phyloP scores from a whole-genome alignment of 1,140 invertebrate genomes.

The Drosophila obscura region DNA sequence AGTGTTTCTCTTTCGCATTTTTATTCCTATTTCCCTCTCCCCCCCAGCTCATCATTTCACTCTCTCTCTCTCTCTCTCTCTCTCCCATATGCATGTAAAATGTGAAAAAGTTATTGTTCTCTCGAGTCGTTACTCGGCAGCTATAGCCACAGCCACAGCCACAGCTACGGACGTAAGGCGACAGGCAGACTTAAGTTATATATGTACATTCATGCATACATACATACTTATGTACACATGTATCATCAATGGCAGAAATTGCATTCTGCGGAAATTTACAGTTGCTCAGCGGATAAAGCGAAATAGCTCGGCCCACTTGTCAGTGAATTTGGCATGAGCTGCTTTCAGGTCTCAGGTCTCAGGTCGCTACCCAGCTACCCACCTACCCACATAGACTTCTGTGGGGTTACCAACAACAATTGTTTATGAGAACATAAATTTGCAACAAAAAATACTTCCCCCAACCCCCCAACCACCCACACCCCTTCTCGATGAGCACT shows the following conservation, averaged over 20 bases:
- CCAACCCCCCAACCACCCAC: neutral
- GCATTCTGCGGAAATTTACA: neutral
- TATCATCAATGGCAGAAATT: neutral
- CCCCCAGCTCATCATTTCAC: too few relatives aligned
- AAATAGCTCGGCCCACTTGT: conserved; percentile 20
- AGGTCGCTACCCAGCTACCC: neutral
- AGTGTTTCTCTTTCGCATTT: neutral
- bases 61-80: too few relatives aligned
- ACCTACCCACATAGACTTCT: neutral
- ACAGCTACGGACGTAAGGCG: neutral
- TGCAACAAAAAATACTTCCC: conserved; percentile 28
- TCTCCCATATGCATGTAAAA: neutral
- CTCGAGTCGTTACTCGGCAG: neutral
- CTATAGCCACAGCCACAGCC: too few relatives aligned
- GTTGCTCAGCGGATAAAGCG: conserved; percentile 8
- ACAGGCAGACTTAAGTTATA: neutral
- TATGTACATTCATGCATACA: neutral
- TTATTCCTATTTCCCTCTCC: neutral
- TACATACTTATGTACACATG: conserved; percentile 1
- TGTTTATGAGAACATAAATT: conserved; percentile 23
- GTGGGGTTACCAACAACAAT: conserved; percentile 17
- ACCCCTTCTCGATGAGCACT: conserved; percentile 1
- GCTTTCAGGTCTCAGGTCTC: conserved; percentile 1
- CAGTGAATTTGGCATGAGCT: conserved; percentile 63
- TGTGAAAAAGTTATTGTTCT: neutral